phyloP scores from a whole-genome alignment of 2,113 vertebrate genomes.

The Morone saxatilis region DNA sequence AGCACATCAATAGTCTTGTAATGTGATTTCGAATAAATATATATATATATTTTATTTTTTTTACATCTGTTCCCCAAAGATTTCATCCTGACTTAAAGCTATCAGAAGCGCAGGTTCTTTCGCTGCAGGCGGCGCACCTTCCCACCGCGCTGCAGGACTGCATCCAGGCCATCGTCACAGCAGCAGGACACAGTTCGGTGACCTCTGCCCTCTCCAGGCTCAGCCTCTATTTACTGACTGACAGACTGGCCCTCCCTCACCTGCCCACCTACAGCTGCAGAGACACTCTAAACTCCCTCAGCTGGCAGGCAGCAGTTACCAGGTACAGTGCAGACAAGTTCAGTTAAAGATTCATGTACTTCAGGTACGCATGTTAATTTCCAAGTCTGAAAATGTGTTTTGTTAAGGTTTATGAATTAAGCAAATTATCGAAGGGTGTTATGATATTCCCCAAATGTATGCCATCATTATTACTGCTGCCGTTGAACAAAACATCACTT shows the following conservation, averaged over 20 bases:
- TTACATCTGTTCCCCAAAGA: constrained; percentile 73
- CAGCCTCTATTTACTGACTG: constrained; percentile 90
- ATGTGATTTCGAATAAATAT: constrained; percentile 7
- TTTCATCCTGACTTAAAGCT: constrained; percentile 87
- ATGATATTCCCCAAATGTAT: not conserved
- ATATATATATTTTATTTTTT: not conserved
- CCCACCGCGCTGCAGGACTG: constrained; percentile 88
- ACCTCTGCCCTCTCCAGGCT: constrained; percentile 89
- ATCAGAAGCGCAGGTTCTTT: constrained; percentile 84
- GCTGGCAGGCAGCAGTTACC: constrained; percentile 88
- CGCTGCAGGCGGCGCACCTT: constrained; percentile 83
- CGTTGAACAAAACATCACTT: constrained; percentile 18
- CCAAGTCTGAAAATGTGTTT: constrained; percentile 14
- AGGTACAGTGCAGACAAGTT: constrained; percentile 83
- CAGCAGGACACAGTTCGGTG: constrained; percentile 89
- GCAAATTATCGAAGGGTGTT: constrained; percentile 13
- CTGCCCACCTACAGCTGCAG: constrained; percentile 76
- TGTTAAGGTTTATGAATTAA: constrained; percentile 34
- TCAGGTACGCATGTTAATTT: not conserved
- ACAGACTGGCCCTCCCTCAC: constrained; percentile 86
- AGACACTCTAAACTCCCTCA: constrained; percentile 81
- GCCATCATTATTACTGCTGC: constrained; percentile 32
- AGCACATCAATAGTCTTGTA: constrained; percentile 25
- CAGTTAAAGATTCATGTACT: not conserved
- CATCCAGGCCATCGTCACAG: constrained; percentile 84